Evolutionary conservation across 2,113 vertebrate genomes (phyloP), one percentile per base, ranked within the genome.

Genomic region (Osmerus mordax): DNA sequence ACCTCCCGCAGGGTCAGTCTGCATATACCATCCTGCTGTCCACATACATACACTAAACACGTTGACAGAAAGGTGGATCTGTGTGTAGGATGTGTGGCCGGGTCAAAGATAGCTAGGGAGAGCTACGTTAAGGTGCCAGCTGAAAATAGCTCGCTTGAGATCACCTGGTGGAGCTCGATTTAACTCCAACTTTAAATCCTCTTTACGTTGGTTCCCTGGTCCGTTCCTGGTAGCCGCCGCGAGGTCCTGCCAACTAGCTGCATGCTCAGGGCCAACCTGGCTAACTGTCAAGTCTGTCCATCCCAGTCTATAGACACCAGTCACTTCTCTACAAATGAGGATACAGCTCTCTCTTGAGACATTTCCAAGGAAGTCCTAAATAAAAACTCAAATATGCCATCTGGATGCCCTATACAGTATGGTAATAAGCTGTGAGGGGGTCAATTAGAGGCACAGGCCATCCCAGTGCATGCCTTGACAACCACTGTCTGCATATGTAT

Each of bases 161-260:
- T 55, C 67, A 64, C 73, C 56, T 64, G 68, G 28, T 2, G 28
- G 65, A 66, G 61, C 68, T 76, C 62, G 21, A 71, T 71, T 71
- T 61, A 77, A 68, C 75, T 28, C 25, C 11, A 15, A 13, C 63
- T 21, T 53, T 51, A 77, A 72, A 72, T 71, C 70, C 36, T 32
- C 74, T 76, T 71, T 56, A 32, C 29, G 1, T 62, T 8, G 13
- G 15, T 62, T 47, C 25, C 68, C 59, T 18, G 0, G 41, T 62
- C 65, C 53, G 55, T 47, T 51, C 12, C 28, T 18, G 58, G 11
- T n/a, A 72, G 29, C 58, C 18, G 55, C n/a, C 55, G 18, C 41
- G 55, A 19, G 41, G 47, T 64, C 41, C 36, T 56, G 19, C 25
- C 19, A 36, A 3, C 36, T 18, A 4, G 18, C 28, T 21, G 8